Evolutionary conservation across 2,888 invertebrate genomes (phyloP).

Genomic region (Auanema freiburgensis): DNA sequence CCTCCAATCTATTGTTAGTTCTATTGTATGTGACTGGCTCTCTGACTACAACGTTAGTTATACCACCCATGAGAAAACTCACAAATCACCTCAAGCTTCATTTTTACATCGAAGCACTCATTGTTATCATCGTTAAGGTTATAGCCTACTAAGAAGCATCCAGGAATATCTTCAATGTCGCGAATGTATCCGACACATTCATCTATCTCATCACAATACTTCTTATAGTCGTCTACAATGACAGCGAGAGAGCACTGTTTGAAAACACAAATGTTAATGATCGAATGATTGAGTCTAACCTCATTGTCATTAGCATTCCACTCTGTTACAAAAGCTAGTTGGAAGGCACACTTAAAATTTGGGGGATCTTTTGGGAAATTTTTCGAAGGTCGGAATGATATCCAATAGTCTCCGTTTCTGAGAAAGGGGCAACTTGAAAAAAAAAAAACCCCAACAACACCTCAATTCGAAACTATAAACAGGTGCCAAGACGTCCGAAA

Average conservation of each 20-base stretch:
- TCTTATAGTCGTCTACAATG: constrained; percentile 6
- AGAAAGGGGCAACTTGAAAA: neutral
- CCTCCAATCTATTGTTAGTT: no score
- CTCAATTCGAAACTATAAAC: no score
- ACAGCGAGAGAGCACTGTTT: neutral
- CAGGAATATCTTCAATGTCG: neutral
- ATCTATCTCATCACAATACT: constrained; percentile 8
- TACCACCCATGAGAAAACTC: neutral
- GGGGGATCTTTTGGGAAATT: constrained; percentile 11
- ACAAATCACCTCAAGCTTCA: constrained; percentile 11
- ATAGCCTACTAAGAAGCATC: neutral
- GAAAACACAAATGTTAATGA: neutral
- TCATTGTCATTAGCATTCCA: neutral
- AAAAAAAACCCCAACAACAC: no score
- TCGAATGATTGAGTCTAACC: neutral
- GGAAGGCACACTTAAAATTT: constrained; percentile 10
- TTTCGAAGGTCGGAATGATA: neutral
- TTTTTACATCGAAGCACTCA: constrained; percentile 1
- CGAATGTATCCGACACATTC: constrained; percentile 1
- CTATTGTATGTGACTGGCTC: no score
- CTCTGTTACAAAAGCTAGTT: constrained; percentile 9
- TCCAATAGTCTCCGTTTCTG: constrained; percentile 9
- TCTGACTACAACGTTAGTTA: neutral
- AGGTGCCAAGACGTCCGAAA: no score
- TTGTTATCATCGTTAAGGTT: constrained; percentile 1